Percentiles rank a stretch among this genome's conserved stretches.
Evolutionary conservation across 2,888 invertebrate species (phyloP).

Genomic region (Cryptus armator): DNA sequence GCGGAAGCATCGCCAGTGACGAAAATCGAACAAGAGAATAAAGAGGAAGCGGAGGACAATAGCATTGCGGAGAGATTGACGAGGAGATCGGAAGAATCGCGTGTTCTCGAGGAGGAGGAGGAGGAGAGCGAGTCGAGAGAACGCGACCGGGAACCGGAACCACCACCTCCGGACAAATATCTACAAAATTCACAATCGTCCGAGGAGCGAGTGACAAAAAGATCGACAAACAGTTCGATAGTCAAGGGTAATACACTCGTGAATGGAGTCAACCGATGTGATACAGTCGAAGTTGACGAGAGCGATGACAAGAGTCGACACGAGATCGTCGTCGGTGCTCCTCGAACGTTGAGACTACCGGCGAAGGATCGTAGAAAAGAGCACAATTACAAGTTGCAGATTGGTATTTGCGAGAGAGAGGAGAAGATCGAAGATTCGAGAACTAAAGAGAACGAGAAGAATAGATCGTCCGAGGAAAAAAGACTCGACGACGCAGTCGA

Average conservation of each 20-base stretch:
- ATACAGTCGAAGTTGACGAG: slow-evolving; percentile 38
- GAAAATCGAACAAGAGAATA: slow-evolving; percentile 51
- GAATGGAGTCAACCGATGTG: slow-evolving; percentile 57
- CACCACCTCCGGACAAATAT: slow-evolving; percentile 77
- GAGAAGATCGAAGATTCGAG: slow-evolving; percentile 21
- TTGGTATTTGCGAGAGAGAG: slow-evolving; percentile 32
- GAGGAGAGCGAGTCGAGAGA: slow-evolving; percentile 79
- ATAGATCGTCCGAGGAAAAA: slow-evolving; percentile 31
- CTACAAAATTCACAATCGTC: not conserved
- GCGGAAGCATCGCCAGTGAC: not conserved
- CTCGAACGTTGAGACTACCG: slow-evolving; percentile 53
- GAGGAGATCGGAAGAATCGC: slow-evolving; percentile 38
- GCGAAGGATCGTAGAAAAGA: slow-evolving; percentile 64
- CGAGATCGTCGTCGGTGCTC: slow-evolving; percentile 16
- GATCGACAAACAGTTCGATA: not conserved
- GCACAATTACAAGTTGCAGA: slow-evolving; percentile 39
- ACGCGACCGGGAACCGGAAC: slow-evolving; percentile 83
- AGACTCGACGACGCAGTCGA: slow-evolving; percentile 41
- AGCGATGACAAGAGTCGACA: slow-evolving; percentile 18
- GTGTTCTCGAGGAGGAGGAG: slow-evolving; percentile 60
- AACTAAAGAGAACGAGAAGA: slow-evolving; percentile 67
- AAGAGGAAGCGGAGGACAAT: slow-evolving; percentile 52
- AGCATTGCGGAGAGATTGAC: not conserved
- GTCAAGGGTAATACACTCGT: slow-evolving; percentile 18
- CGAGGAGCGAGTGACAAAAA: not conserved